Base-by-base conservation (phyloP, 2,797 vertebrate species). In the Sebastes minor region DNA sequence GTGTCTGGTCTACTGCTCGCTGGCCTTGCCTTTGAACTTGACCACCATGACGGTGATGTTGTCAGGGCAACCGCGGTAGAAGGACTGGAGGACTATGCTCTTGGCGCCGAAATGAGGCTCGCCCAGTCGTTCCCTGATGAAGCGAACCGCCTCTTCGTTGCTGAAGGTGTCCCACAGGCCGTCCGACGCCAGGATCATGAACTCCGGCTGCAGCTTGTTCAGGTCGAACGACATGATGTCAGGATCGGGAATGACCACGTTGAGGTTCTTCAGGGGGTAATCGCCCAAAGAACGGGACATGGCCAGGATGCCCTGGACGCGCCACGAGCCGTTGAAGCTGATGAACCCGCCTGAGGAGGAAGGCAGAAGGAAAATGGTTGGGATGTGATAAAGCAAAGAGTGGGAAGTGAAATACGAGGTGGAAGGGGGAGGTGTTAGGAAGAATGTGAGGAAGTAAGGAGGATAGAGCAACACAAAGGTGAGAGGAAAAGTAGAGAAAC, bases 31-130 rank as follows among this genome's bases (percentile, higher is more conserved):
- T 92, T 98, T 98, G 92, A 99, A 99, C 95, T 99, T 99, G 63
- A 99, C 97, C 93, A 99, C 98, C 99, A 99, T 99, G 81, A 99
- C 99, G 0, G 99, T 99, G 92, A 99, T 99, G 75, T 99, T 99
- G 92, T 99, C 99, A 4, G 98, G 98, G 85, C 99, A 99, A 27
- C 99, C 99, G 0, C 97, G 93, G 91, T 99, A 98, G 83, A 97
- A 99, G 25, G 98, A 98, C 94, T 99, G 98, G 38, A 99, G 95
- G 53, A 98, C 98, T 71, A 99, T 98, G 93, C 98, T 99, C 93
- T 99, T 99, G 67, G 98, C 98, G 0, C 98, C 98, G 2, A 99
- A 98, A 92, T 98, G 98, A 93, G 87, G 99, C 91, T 99, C 99
- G 78, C 98, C 97, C 92, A 99, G 96, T n/a, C 99, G 97, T 72